Evolutionary conservation across 2,888 invertebrate genomes (phyloP).

Genomic region (Diloba caeruleocephala): DNA sequence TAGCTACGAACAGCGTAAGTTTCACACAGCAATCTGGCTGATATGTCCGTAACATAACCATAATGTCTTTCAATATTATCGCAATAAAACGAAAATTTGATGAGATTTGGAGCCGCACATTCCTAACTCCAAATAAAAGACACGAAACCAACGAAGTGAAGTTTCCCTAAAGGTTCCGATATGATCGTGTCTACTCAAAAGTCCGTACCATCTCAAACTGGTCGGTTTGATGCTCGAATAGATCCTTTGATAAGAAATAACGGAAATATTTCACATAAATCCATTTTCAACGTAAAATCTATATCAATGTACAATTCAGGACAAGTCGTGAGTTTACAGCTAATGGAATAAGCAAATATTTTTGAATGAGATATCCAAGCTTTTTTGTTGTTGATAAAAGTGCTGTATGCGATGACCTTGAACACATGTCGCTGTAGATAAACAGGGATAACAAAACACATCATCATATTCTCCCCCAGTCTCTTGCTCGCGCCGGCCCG

Average conservation of each 20-base stretch:
- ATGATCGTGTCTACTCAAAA: conserved; percentile 1
- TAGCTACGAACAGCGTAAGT: too few relatives aligned
- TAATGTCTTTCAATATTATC: too few relatives aligned
- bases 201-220: conserved; percentile 7
- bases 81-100: too few relatives aligned
- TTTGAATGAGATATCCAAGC: not conserved
- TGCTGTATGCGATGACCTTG: too few relatives aligned
- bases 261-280: conserved; percentile 16
- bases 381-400: too few relatives aligned
- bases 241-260: conserved; percentile 29
- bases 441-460: too few relatives aligned
- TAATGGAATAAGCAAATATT: not conserved
- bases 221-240: conserved; percentile 6
- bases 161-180: conserved; percentile 5
- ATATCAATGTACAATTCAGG: conserved; percentile 1
- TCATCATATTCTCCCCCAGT: too few relatives aligned
- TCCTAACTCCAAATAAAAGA: not conserved
- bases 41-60: too few relatives aligned
- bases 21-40: too few relatives aligned
- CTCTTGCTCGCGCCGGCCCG: too few relatives aligned
- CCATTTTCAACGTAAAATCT: conserved; percentile 5
- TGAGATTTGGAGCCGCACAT: not conserved
- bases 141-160: not conserved
- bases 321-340: not conserved
- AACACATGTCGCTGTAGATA: too few relatives aligned